Percentiles rank a stretch among this genome's conserved stretches.
Conservation (phyloP, 1,140 invertebrate genomes). For the Ctenoplectra terminalis region DNA sequence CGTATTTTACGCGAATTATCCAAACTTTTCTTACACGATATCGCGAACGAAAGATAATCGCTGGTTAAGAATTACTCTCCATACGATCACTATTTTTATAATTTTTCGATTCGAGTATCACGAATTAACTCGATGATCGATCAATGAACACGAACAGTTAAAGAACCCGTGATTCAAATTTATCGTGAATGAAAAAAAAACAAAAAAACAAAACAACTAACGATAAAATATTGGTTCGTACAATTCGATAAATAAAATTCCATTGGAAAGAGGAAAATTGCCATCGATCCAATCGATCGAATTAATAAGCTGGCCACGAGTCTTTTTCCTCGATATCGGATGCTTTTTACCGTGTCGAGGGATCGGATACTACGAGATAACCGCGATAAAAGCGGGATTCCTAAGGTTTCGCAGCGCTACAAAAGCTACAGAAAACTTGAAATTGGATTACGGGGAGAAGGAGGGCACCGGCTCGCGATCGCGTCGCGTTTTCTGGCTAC, state of each 20-base stretch:
- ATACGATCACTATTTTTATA: no score
- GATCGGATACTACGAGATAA: background rate
- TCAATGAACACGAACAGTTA: no score
- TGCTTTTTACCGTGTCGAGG: background rate
- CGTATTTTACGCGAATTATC: background rate
- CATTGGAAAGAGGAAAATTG: background rate
- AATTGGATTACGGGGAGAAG: slow-evolving; percentile 14
- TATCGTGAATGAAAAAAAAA: no score
- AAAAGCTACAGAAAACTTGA: slow-evolving; percentile 13
- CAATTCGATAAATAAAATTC: background rate
- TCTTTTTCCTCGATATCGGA: background rate
- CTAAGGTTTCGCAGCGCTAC: slow-evolving; percentile 17
- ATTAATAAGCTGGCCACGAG: background rate
- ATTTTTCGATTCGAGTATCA: no score
- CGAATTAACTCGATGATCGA: no score
- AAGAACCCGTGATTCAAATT: background rate
- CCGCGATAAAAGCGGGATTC: background rate
- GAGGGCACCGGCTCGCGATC: background rate
- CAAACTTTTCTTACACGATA: no score
- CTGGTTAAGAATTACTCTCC: no score
- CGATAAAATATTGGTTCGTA: background rate
- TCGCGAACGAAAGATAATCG: no score
- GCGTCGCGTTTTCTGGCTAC: background rate
- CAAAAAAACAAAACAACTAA: no score
- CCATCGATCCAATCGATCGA: background rate